These are phyloP conservation scores for Rhingia campestris DNA, from an alignment of 2,888 invertebrate genomes.

Conservation along the genomic window DNA sequence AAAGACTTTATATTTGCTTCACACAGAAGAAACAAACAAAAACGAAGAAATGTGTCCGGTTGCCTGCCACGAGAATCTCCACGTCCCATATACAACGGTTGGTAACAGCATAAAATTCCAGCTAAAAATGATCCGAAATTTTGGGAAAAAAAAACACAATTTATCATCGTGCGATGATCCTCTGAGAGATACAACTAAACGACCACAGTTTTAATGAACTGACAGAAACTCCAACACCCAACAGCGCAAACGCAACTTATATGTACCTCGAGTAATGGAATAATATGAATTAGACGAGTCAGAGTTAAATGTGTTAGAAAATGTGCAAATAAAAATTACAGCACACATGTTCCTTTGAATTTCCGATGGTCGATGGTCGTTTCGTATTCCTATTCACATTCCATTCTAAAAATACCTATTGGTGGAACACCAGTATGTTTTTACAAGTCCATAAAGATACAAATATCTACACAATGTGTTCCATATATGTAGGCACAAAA, in stretches of 20 bases:
- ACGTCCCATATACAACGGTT: conserved; percentile 24
- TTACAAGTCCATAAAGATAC: neutral
- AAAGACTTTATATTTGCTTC: conserved; percentile 35
- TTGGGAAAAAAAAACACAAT: conserved; percentile 17
- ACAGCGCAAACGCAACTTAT: neutral
- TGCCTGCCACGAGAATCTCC: conserved; percentile 18
- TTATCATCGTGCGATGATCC: conserved; percentile 13
- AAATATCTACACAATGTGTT: neutral
- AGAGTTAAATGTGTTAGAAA: neutral
- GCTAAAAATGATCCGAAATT: conserved; percentile 45
- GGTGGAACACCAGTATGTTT: no score
- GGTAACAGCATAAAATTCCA: conserved; percentile 59
- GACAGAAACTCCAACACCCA: conserved; percentile 22
- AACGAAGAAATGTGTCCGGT: neutral
- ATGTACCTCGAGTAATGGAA: conserved; percentile 5
- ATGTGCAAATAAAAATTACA: neutral
- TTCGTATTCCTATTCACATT: conserved; percentile 2
- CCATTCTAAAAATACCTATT: conserved; percentile 26
- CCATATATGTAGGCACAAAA: no score
- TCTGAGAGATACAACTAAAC: neutral
- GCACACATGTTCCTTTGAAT: neutral
- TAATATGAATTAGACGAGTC: no score
- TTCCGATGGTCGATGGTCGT: no score
- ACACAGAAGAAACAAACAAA: conserved; percentile 1
- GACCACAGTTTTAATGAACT: conserved; percentile 41